Evolutionary conservation across 2,888 invertebrate genomes (phyloP).

Genomic region (Drosophila melanosoma): DNA sequence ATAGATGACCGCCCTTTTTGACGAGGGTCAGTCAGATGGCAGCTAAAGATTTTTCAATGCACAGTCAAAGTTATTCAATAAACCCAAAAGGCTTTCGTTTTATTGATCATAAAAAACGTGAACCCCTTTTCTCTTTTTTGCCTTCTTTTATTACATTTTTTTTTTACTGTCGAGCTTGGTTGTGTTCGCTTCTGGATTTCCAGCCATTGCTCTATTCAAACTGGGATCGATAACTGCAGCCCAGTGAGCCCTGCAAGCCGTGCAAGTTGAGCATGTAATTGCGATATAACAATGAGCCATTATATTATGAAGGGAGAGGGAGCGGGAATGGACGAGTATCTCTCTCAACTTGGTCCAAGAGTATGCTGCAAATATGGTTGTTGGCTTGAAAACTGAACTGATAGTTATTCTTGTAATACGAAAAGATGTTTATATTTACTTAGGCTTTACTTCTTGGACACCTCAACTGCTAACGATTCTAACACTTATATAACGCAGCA

Average conservation of each 20-base stretch:
- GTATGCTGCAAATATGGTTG: neutral
- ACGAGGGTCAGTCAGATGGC: constrained; percentile 51
- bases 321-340: neutral
- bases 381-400: neutral
- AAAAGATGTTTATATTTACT: constrained; percentile 20
- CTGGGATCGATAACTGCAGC: constrained; percentile 27
- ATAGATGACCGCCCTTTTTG: constrained; percentile 22
- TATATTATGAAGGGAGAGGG: constrained; percentile 38
- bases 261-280: constrained; percentile 61
- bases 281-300: constrained; percentile 67
- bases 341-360: constrained; percentile 6
- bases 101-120: constrained; percentile 76
- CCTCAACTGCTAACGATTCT: neutral
- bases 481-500: neutral
- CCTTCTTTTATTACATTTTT: constrained; percentile 46
- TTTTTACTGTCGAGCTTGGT: constrained; percentile 31
- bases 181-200: constrained; percentile 27
- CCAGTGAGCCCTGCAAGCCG: constrained; percentile 19
- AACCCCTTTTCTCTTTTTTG: constrained; percentile 13
- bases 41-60: constrained; percentile 63
- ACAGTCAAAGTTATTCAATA: constrained; percentile 70
- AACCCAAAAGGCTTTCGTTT: constrained; percentile 66
- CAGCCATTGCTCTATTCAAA: constrained; percentile 39
- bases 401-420: neutral
- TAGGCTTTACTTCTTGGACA: constrained; percentile 3